Conservation (phyloP, 2,888 invertebrate genomes). For the Tortrix viridana region DNA sequence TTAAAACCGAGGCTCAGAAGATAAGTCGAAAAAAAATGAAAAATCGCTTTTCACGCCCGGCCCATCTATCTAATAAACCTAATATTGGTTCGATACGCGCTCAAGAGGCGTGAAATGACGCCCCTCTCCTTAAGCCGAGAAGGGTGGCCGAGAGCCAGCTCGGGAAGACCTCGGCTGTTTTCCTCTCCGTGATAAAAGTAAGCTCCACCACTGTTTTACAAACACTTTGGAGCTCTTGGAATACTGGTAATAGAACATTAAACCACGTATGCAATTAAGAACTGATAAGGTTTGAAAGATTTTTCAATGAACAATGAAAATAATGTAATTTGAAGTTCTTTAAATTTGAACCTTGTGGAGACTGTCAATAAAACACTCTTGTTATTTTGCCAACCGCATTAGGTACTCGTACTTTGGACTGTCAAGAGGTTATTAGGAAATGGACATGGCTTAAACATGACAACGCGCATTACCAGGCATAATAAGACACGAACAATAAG, state of each 20-base stretch:
- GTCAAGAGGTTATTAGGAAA: too few species aligned
- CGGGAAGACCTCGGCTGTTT: slow-evolving; percentile 58
- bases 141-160: slow-evolving; percentile 54
- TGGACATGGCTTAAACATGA: too few species aligned
- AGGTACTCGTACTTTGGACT: too few species aligned
- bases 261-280: slow-evolving; percentile 59
- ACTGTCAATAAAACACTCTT: too few species aligned
- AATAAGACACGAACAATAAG: too few species aligned
- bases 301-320: slow-evolving; percentile 44
- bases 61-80: slow-evolving; percentile 81
- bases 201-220: slow-evolving; percentile 9
- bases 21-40: slow-evolving; percentile 60
- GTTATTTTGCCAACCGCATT: too few species aligned
- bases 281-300: slow-evolving; percentile 57
- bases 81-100: slow-evolving; percentile 81
- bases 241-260: slow-evolving; percentile 44
- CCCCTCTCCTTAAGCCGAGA: slow-evolving; percentile 53
- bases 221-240: slow-evolving; percentile 40
- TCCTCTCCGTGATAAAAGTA: slow-evolving; percentile 46
- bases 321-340: too few species aligned
- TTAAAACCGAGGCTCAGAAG: slow-evolving; percentile 29
- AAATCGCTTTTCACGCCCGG: slow-evolving; percentile 70
- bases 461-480: too few species aligned
- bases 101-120: slow-evolving; percentile 81
- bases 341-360: too few species aligned